Base-by-base conservation (phyloP, 2,888 invertebrate genomes). In the Eremobia ochroleuca region DNA sequence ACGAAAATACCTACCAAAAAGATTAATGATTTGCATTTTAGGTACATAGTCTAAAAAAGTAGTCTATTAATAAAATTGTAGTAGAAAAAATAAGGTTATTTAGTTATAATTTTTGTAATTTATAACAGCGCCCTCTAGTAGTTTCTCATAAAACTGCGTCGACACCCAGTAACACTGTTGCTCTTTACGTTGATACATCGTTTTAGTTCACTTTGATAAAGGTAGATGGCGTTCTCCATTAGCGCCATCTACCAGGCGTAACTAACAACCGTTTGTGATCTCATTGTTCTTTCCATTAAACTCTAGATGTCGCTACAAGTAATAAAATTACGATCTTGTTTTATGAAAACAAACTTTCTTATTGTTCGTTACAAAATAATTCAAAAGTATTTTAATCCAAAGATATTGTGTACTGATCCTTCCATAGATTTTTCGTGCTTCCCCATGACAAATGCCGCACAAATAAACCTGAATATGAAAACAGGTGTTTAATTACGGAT, bases 271-370 rank as follows among this genome's bases (percentile, higher is more conserved):
- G 6, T 34, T 61, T 52, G 4, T 4, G 8, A 6, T 1, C 25
- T 5, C 11, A 3, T n/a, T 11, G 37, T 25, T 15, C 4, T 34
- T 46, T 46, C 13, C 37, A 4, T 1, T 18, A 8, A 46, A 21
- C n/a, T 61, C 0, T 6, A 87, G 86, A 76, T 82, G 86, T 85
- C 86, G 37, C 79, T 67, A 64, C 28, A 0, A 21, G 71, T 69
- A 3, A 1, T 46, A n/a, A 34, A 66, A 61, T 1, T 15, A 46
- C 1, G 2, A 55, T 11, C 0, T 2, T 0, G 2, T 21, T 43
- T 1, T 11, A 25, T 5, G 1, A 25, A 40, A 37, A 65, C 25
- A n/a, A n/a, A 62, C 13, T 43, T 49, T 58, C 2, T 0, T 31
- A 4, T 1, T 11, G 11, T 67, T 49, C 15, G 5, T n/a, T 18